phyloP scores from a whole-genome alignment of 2,888 invertebrate genomes.

The Tenthredo distinguenda region DNA sequence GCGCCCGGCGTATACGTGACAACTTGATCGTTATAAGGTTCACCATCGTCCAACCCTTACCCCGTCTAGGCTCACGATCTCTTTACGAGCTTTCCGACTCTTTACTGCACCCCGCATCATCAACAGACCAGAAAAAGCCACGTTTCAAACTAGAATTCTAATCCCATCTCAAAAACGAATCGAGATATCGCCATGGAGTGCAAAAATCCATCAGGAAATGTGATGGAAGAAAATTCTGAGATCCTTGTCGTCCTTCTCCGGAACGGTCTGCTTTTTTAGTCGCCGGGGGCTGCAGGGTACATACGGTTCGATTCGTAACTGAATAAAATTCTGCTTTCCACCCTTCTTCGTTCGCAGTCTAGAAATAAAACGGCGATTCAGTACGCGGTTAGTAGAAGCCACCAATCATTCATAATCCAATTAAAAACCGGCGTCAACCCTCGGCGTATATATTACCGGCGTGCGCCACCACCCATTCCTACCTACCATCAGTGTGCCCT shows the following conservation, averaged over 20 bases:
- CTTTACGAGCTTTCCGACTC: constrained; percentile 34
- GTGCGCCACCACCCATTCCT: constrained; percentile 24
- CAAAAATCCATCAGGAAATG: background rate
- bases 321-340: constrained; percentile 19
- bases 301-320: background rate
- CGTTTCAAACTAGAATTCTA: background rate
- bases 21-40: constrained; percentile 65
- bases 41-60: constrained; percentile 32
- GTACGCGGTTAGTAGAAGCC: constrained; percentile 49
- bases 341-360: constrained; percentile 31
- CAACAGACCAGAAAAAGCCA: background rate
- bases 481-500: constrained; percentile 7
- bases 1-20: constrained; percentile 63
- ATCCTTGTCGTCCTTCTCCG: background rate
- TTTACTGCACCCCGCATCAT: background rate
- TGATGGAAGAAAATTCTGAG: background rate
- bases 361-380: constrained; percentile 35
- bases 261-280: background rate
- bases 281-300: background rate
- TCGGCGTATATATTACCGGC: constrained; percentile 52
- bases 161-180: background rate
- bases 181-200: background rate
- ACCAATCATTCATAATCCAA: constrained; percentile 64
- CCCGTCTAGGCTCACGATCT: background rate
- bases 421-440: constrained; percentile 58